Percentiles rank a stretch among this genome's conserved stretches.
Conservation (phyloP, 2,888 invertebrate species). For the Dolichopus griseipennis region DNA sequence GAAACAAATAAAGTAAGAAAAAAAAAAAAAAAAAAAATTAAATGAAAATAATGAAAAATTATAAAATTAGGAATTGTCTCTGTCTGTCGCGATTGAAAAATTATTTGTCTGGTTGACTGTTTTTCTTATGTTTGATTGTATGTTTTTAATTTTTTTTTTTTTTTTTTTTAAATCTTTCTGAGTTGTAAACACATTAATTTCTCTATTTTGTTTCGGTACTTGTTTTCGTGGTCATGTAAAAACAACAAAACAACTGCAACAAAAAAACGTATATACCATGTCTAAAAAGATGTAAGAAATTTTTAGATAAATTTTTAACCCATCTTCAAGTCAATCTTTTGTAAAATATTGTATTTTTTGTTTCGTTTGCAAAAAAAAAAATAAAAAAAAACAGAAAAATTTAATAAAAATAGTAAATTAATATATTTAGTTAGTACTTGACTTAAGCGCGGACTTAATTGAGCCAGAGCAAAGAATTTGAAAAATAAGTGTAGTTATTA, state of each 20-base stretch:
- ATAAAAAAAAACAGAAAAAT: too few relatives aligned
- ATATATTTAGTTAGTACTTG: too few relatives aligned
- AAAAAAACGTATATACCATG: not conserved
- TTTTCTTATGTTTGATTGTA: not conserved
- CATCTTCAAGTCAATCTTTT: not conserved
- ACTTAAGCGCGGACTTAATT: too few relatives aligned
- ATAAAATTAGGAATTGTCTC: slow-evolving; percentile 6
- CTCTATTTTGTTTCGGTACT: slow-evolving; percentile 3
- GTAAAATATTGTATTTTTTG: not conserved
- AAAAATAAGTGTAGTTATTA: too few relatives aligned
- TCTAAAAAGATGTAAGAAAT: not conserved
- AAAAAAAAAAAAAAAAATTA: not conserved
- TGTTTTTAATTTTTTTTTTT: not conserved
- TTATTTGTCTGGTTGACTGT: slow-evolving; percentile 3
- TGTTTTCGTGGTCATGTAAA: not conserved
- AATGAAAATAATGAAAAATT: not conserved
- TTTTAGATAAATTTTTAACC: not conserved
- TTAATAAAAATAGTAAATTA: too few relatives aligned
- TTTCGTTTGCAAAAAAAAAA: too few relatives aligned
- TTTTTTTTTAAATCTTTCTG: not conserved
- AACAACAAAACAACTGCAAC: too few relatives aligned
- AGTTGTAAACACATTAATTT: not conserved
- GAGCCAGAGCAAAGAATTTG: too few relatives aligned
- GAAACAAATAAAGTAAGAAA: not conserved
- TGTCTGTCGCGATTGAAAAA: slow-evolving; percentile 1